phyloP scores from a whole-genome alignment of 2,797 vertebrate species.

The Molossus alvarezi region DNA sequence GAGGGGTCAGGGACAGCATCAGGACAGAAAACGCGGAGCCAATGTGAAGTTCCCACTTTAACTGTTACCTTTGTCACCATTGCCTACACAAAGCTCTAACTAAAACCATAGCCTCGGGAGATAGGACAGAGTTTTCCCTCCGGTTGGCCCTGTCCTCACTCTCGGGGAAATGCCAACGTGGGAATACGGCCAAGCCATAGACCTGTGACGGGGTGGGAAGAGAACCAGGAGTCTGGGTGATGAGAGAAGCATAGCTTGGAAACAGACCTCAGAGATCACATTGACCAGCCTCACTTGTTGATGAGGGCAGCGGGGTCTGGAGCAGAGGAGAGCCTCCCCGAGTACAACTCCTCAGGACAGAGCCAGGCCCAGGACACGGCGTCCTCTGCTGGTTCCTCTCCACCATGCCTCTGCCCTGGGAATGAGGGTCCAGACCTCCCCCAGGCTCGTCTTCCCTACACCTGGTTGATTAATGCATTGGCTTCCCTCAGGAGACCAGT shows the following conservation, averaged over 20 bases:
- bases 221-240: neutral
- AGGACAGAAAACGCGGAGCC: too few relatives aligned
- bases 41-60: neutral
- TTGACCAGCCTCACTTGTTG: neutral
- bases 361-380: neutral
- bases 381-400: neutral
- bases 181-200: neutral
- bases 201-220: neutral
- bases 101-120: accelerated
- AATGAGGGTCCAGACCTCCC: neutral
- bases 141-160: neutral
- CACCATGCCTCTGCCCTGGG: accelerated
- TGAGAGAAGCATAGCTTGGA: neutral
- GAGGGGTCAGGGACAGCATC: neutral
- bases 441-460: neutral
- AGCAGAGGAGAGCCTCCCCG: neutral
- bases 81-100: neutral
- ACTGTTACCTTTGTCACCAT: neutral
- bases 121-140: neutral
- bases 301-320: neutral
- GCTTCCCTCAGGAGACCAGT: conserved; percentile 91
- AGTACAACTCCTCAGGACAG: neutral
- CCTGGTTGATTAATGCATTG: neutral
- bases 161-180: neutral
- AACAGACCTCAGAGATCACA: neutral